Base-by-base conservation (phyloP, 2,888 invertebrate species). In the Dryobotodes eremita region DNA sequence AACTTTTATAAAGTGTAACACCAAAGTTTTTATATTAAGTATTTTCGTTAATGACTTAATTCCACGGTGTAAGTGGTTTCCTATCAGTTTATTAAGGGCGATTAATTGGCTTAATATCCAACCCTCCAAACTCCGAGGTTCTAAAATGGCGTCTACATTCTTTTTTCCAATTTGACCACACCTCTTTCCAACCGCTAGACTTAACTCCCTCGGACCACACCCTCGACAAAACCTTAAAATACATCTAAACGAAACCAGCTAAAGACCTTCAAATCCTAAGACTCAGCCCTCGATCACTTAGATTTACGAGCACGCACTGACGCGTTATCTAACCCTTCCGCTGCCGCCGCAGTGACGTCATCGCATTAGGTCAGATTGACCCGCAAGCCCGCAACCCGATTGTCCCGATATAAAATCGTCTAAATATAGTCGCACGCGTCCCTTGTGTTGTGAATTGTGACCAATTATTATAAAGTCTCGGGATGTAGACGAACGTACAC, bases 281-380 rank as follows among this genome's bases (percentile, higher is more conserved):
- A 80, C 73, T 82, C 80, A 76, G 78, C 78, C 85, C 77, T 75
- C 73, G 55, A 69, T 78, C 82, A 79, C 83, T 81, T 71, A 86
- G 80, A 84, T 88, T 85, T 84, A 86, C 83, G 82, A 85, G 82
- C 86, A 86, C 86, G 66, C 82, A 83, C 68, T 71, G 80, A 64
- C 81, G 79, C 80, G 83, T 79, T 82, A 84, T 88, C 85, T 87
- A 88, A 89, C 88, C 89, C 89, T 84, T 85, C 83, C 80, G 80
- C 77, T 71, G 83, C 79, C 81, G 26, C 46, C 78, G 76, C 77
- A 48, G 82, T 93, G 93, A 94, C 93, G 93, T 93, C 94, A 93
- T 86, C 88, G 88, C 92, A 91, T 92, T 93, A 92, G 91, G 89
- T 80, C 87, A 87, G 91, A 92, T 90, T 92, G 92, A 91, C 92